These are phyloP conservation scores for Myotis pilosus DNA, from an alignment of 2,797 vertebrate genomes.

Conservation along the genomic window DNA sequence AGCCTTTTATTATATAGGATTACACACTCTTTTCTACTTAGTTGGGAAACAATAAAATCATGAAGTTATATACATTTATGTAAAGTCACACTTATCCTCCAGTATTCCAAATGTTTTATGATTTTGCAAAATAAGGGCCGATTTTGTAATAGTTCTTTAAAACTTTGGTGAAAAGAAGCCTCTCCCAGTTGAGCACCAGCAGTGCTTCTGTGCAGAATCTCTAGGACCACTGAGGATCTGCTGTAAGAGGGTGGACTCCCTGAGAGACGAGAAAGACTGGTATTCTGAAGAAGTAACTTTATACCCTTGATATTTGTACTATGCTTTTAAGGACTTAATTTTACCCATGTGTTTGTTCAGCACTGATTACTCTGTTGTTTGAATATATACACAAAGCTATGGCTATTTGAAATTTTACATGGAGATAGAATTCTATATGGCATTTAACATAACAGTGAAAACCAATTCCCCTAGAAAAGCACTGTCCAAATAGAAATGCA, in stretches of 20 bases:
- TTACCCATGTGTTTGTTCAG: slow-evolving; percentile 62
- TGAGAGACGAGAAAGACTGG: slow-evolving; percentile 54
- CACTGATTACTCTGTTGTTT: slow-evolving; percentile 51
- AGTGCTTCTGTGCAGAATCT: slow-evolving; percentile 53
- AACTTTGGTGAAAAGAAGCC: slow-evolving; percentile 7
- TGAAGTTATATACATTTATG: slow-evolving; percentile 10
- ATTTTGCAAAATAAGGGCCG: slow-evolving; percentile 31
- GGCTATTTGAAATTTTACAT: slow-evolving; percentile 43
- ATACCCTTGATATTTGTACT: slow-evolving; percentile 68
- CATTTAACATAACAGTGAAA: slow-evolving; percentile 29
- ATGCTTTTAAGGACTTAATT: slow-evolving; percentile 67
- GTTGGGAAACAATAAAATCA: slow-evolving; percentile 41
- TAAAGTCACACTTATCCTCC: not conserved
- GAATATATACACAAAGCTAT: slow-evolving; percentile 15
- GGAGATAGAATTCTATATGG: not conserved
- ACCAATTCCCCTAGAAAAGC: slow-evolving; percentile 49
- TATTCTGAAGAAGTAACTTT: slow-evolving; percentile 57
- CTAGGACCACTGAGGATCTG: slow-evolving; percentile 12
- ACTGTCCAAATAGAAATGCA: slow-evolving; percentile 12
- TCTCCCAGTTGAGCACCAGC: slow-evolving; percentile 28
- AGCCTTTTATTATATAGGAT: not conserved
- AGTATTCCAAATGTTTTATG: not conserved
- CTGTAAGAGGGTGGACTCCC: slow-evolving; percentile 30
- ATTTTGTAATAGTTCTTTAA: slow-evolving; percentile 39
- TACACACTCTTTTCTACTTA: slow-evolving; percentile 39